Evolutionary conservation across 2,797 vertebrate species (phyloP), one percentile per base, ranked within the genome.

Genomic region (Mastacembelus armatus): DNA sequence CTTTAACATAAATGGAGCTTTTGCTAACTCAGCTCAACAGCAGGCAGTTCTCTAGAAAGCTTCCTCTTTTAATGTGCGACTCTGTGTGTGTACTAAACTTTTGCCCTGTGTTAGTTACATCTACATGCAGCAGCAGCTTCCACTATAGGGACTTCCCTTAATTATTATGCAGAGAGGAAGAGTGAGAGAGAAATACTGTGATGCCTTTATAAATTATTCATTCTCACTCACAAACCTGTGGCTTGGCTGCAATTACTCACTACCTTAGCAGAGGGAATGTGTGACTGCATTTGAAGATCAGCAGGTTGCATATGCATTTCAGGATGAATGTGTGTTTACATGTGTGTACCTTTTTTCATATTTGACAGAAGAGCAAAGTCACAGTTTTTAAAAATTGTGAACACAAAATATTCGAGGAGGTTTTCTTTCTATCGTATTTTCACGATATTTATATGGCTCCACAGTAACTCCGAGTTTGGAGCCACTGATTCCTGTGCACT

Each of bases 131-230:
- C 70, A 70, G 75, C 2, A 72, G 70, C 62, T 65, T 74, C 71
- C 79, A 79, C 82, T 74, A 59, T 9, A 82, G 86, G 86, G 82
- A 87, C 86, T 82, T 88, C 86, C 85, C 74, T 83, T 85, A 73
- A 75, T 91, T 81, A 81, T 50, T 56, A 90, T 90, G 83, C 85
- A 78, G 69, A 57, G 60, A 38, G 36, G 47, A 38, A 56, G 58
- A 47, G 51, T 9, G 40, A 61, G 67, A 36, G 55, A 76, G 66
- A 73, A 47, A 66, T 35, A 66, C 64, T 4, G 12, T 38, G 49
- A 72, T 78, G 72, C 77, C 58, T 64, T 81, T 65, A 88, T 91
- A 82, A 78, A 91, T 90, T 83, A 90, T 92, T 88, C 83, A 91
- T 88, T 61, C 68, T 38, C 66, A 60, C 54, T 77, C 75, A 75